Evolutionary conservation across 92 coral and sea anemone genomes (phyloP), one percentile per base, ranked within the genome.

Genomic region (Heliopora coerulea): DNA sequence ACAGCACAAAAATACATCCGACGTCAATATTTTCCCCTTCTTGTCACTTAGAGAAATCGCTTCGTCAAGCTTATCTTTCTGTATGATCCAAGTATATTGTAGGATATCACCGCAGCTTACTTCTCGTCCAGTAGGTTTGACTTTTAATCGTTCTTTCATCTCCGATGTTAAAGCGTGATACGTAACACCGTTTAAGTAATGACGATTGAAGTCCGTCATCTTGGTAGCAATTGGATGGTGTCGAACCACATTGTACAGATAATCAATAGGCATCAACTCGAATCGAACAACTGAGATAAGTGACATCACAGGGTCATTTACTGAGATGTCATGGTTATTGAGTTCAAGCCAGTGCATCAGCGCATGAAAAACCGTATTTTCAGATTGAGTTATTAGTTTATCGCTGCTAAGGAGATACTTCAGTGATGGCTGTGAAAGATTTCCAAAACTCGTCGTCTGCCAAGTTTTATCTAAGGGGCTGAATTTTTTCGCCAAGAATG

Each of bases 241-340:
- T 17, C 23, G 24, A 11, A 54, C 29, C n/a, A 54, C 60, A 54
- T 54, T 54, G 4, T 54, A 19, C 26, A 54, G 23, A 19, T 54
- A 54, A 27, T 54, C 60, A 27, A 54, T 19, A 9, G 60, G 12
- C 19, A 54, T 11, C n/a, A 11, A 54, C 60, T 54, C 60, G 19
- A 54, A 54, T 21, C 60, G 60, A 19, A 54, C n/a, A 54, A 54
- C 60, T n/a, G n/a, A n/a, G n/a, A n/a, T n/a, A n/a, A n/a, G n/a
- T n/a, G n/a, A n/a, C n/a, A n/a, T n/a, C n/a, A n/a, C n/a, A n/a
- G n/a, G n/a, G n/a, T n/a, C n/a, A n/a, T n/a, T n/a, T n/a, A n/a
- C n/a, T n/a, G n/a, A n/a, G n/a, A n/a, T n/a, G n/a, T n/a, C n/a
- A n/a, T n/a, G n/a, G n/a, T n/a, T n/a, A n/a, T n/a, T n/a, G n/a